phyloP scores from a whole-genome alignment of 2,888 invertebrate species.

The Eupithecia tripunctaria region DNA sequence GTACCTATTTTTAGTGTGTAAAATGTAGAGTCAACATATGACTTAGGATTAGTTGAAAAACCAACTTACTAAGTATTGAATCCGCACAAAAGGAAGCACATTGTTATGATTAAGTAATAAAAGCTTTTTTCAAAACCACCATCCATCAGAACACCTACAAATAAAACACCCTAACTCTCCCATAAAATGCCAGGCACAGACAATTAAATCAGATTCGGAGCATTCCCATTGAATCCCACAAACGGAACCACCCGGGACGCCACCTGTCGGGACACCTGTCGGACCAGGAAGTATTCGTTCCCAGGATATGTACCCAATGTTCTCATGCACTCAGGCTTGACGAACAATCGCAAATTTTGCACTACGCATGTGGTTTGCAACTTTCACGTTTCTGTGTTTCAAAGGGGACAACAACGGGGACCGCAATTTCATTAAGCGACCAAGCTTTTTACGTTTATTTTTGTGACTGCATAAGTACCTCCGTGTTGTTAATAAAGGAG shows the following conservation, averaged over 20 bases:
- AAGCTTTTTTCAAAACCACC: not conserved
- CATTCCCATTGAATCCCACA: slow-evolving; percentile 28
- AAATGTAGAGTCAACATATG: not conserved
- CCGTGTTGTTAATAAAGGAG: not conserved
- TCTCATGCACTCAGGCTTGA: slow-evolving; percentile 35
- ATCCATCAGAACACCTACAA: not conserved
- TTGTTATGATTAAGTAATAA: not conserved
- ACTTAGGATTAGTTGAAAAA: not conserved
- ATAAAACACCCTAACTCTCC: slow-evolving; percentile 1
- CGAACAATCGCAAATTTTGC: slow-evolving; percentile 31
- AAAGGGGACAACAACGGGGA: not conserved
- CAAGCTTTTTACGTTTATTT: not conserved
- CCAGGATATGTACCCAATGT: slow-evolving; percentile 33
- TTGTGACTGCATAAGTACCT: not conserved
- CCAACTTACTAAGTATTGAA: not conserved
- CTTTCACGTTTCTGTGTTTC: not conserved
- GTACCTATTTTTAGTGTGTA: not conserved
- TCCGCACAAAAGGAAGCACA: not conserved
- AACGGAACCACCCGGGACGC: slow-evolving; percentile 32
- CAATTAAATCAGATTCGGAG: slow-evolving; percentile 41
- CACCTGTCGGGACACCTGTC: slow-evolving; percentile 41
- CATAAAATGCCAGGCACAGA: slow-evolving; percentile 22
- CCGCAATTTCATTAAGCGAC: not conserved
- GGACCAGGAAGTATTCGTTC: slow-evolving; percentile 34
- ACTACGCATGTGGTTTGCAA: slow-evolving; percentile 2